These are phyloP conservation scores for Cavia porcellus DNA, from an alignment of 2,113 vertebrate species.

Conservation along the genomic window DNA sequence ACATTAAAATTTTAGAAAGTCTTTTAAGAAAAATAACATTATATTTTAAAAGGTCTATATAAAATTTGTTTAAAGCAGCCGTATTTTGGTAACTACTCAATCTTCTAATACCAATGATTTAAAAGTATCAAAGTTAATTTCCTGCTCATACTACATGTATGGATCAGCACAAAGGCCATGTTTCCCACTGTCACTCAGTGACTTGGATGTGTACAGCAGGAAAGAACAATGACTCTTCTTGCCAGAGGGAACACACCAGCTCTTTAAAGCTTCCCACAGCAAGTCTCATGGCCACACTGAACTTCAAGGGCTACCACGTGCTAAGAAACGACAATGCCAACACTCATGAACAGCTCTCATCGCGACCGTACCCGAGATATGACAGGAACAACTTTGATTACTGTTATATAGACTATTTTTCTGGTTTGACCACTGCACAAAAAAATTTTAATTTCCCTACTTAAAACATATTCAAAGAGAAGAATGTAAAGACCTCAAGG, in stretches of 20 bases:
- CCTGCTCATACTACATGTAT: neutral
- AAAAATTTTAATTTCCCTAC: neutral
- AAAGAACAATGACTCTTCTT: neutral
- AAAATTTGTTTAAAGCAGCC: neutral
- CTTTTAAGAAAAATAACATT: neutral
- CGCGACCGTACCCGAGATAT: neutral
- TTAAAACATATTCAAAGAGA: neutral
- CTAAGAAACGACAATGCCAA: neutral
- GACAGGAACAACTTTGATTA: neutral
- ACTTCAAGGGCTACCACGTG: neutral
- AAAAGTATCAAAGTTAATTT: neutral
- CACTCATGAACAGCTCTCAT: neutral
- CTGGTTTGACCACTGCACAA: constrained; percentile 36
- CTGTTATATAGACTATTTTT: neutral
- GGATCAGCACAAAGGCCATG: neutral
- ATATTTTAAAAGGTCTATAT: neutral
- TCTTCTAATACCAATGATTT: neutral
- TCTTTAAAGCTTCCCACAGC: constrained; percentile 14
- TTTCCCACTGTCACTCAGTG: neutral
- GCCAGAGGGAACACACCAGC: neutral
- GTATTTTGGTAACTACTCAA: neutral
- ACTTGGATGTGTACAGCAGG: neutral
- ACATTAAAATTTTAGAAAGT: neutral
- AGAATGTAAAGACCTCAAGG: neutral
- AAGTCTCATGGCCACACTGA: neutral